Percentiles rank a stretch among this genome's conserved stretches.
These are phyloP conservation scores for Leptodactylus fallax DNA, from an alignment of 2,797 vertebrate genomes.

Conservation along the genomic window DNA sequence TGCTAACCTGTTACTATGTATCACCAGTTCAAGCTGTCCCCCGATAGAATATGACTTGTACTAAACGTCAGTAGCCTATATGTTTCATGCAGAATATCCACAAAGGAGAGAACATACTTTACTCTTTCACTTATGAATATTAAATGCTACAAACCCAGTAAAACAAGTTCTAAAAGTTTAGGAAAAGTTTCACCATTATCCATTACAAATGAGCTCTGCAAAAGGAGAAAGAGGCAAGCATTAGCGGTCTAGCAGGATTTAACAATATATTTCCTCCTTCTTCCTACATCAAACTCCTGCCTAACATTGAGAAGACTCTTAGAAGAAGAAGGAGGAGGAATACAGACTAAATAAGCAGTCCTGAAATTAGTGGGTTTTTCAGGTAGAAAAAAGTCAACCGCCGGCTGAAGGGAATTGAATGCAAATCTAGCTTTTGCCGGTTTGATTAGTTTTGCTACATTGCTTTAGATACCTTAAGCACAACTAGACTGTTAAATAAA, in stretches of 20 bases:
- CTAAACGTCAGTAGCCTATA: too few species aligned
- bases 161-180: background rate
- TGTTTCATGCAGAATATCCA: too few species aligned
- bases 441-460: constrained; percentile 17
- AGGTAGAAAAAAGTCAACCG: constrained; percentile 18
- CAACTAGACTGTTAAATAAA: constrained; percentile 19
- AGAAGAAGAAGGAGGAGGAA: background rate
- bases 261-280: background rate
- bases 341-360: background rate
- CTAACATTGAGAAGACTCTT: background rate
- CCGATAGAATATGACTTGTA: too few species aligned
- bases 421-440: constrained; percentile 35
- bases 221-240: background rate
- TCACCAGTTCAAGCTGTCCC: too few species aligned
- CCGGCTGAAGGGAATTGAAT: constrained; percentile 16
- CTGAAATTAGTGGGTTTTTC: constrained; percentile 12
- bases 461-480: constrained; percentile 21
- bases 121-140: too few species aligned
- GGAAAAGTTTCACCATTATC: background rate
- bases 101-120: too few species aligned
- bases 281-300: background rate
- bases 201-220: background rate
- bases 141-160: background rate
- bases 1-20: too few species aligned
- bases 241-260: background rate